Percentiles rank a stretch among this genome's conserved stretches.
These are phyloP conservation scores for Priocnemis perturbator DNA, from an alignment of 2,888 invertebrate species.

Conservation along the genomic window DNA sequence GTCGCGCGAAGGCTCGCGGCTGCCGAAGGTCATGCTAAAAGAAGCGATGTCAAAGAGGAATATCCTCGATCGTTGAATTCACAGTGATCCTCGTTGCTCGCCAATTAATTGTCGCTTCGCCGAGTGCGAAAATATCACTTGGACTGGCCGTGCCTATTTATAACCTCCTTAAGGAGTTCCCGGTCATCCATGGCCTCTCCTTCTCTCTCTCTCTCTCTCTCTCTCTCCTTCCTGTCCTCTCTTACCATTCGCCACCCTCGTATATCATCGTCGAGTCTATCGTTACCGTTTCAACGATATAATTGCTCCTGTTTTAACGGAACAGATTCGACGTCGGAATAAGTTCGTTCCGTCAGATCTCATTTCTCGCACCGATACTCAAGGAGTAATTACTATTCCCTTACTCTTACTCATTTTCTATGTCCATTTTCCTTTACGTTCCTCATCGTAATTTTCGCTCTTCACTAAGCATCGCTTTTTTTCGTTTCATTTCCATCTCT, in stretches of 20 bases:
- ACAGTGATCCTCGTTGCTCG: constrained; percentile 36
- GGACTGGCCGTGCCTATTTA: constrained; percentile 47
- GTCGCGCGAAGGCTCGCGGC: neutral
- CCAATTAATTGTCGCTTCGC: constrained; percentile 52
- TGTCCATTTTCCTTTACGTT: neutral
- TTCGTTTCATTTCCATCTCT: neutral
- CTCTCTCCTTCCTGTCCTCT: constrained; percentile 31
- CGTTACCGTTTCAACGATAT: too few species aligned
- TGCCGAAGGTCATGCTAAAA: neutral
- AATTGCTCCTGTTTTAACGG: too few species aligned
- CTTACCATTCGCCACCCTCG: constrained; percentile 25
- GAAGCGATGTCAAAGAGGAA: constrained; percentile 12
- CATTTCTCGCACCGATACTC: too few species aligned
- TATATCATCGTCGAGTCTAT: too few species aligned
- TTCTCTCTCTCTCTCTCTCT: constrained; percentile 31
- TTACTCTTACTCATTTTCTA: constrained; percentile 11
- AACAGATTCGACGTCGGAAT: too few species aligned
- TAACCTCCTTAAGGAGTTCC: constrained; percentile 49
- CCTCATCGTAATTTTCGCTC: neutral
- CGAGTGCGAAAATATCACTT: constrained; percentile 47
- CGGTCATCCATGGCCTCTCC: constrained; percentile 34
- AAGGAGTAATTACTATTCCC: constrained; percentile 4
- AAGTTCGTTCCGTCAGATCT: too few species aligned
- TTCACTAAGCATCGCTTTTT: too few species aligned
- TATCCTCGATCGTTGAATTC: constrained; percentile 25